These are phyloP conservation scores for Dicaeum eximium DNA, from an alignment of 2,113 vertebrate genomes.

Conservation along the genomic window DNA sequence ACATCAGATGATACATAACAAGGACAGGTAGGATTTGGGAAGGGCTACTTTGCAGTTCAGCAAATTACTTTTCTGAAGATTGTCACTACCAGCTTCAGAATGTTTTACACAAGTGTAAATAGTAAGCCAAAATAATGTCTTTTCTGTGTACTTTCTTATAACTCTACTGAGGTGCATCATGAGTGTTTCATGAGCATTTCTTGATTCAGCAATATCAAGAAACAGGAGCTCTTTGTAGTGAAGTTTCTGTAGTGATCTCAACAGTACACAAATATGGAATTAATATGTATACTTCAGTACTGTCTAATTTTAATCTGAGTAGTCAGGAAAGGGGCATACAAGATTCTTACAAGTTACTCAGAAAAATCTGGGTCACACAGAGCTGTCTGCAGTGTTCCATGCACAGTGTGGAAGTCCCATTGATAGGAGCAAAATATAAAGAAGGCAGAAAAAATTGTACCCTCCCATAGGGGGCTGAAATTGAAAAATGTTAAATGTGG, in stretches of 20 bases:
- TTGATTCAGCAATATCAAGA: background rate
- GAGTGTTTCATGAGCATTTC: background rate
- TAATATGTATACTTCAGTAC: background rate
- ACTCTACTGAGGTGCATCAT: background rate
- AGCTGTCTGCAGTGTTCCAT: background rate
- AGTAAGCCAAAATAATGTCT: background rate
- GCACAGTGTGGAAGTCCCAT: background rate
- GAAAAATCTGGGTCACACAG: background rate
- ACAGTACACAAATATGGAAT: background rate
- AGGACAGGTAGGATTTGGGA: background rate
- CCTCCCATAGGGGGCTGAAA: background rate
- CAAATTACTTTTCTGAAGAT: background rate
- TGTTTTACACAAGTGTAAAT: background rate
- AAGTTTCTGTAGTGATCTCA: background rate
- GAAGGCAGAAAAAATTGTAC: background rate
- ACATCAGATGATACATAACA: background rate
- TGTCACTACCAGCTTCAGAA: background rate
- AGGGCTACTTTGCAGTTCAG: background rate
- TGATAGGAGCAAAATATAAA: background rate
- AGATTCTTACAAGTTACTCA: background rate
- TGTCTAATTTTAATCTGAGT: background rate
- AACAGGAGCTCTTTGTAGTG: background rate
- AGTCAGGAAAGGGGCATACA: background rate
- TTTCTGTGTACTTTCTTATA: background rate
- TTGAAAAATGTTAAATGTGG: background rate